phyloP scores from a whole-genome alignment of 1,140 invertebrate genomes.

The Sesamia nonagrioides region DNA sequence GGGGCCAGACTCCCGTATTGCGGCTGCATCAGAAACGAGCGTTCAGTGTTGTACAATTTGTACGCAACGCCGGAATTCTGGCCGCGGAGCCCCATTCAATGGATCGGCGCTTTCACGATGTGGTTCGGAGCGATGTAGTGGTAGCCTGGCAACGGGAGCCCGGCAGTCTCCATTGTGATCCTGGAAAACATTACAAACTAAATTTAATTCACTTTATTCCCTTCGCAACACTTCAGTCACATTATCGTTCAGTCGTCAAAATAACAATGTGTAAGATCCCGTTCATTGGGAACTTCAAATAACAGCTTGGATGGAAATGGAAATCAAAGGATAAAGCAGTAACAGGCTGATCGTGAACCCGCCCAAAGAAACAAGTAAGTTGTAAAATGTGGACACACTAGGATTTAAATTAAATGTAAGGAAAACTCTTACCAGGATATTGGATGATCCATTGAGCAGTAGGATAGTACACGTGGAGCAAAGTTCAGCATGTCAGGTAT shows the following conservation, averaged over 20 bases:
- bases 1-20: constrained; percentile 76
- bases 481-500: constrained; percentile 78
- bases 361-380: constrained; percentile 21
- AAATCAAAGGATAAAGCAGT: constrained; percentile 30
- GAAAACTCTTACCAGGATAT: constrained; percentile 84
- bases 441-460: constrained; percentile 84
- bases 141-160: constrained; percentile 95
- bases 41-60: constrained; percentile 64
- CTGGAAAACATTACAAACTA: constrained; percentile 86
- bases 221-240: neutral
- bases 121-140: constrained; percentile 97
- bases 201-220: neutral
- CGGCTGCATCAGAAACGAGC: constrained; percentile 64
- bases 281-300: constrained; percentile 39
- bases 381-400: constrained; percentile 71
- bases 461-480: constrained; percentile 83
- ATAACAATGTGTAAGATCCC: constrained; percentile 26
- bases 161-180: constrained; percentile 97
- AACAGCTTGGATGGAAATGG: constrained; percentile 46
- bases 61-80: constrained; percentile 67
- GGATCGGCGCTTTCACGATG: constrained; percentile 96
- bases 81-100: constrained; percentile 89
- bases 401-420: constrained; percentile 84
- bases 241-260: constrained; percentile 65
- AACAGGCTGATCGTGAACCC: constrained; percentile 25